Evolutionary conservation across 2,888 invertebrate species (phyloP), one percentile per base, ranked within the genome.

Genomic region (Falcaria lacertinaria): DNA sequence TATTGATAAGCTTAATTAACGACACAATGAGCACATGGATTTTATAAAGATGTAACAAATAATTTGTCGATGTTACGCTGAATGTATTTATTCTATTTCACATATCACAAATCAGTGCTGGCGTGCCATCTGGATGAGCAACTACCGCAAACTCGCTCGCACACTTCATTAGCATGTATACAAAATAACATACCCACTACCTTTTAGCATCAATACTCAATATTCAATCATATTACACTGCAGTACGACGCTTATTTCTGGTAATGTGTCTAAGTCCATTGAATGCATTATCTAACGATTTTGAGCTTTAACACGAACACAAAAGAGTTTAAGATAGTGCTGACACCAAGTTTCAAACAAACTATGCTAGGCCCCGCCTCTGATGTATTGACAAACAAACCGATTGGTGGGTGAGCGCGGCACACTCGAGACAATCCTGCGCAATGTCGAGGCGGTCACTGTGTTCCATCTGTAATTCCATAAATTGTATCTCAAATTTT

Each of bases 41-140:
- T 17, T 32, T n/a, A n/a, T n/a, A n/a, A n/a, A n/a, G n/a, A n/a
- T n/a, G n/a, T n/a, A n/a, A n/a, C n/a, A n/a, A n/a, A n/a, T n/a
- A n/a, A n/a, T n/a, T 44, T 25, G 37, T 40, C 37, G 35, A 50
- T 44, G 11, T 40, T 48, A 38, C 56, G 15, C 42, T 51, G 53
- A 54, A 62, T 53, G 60, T 62, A 48, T 45, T 56, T 54, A 54
- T 56, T 64, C 54, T 71, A 61, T 64, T 68, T 72, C 76, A 78
- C 76, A 77, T 71, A 69, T 76, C 73, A 80, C 76, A 78, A 79
- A 78, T 82, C 74, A 71, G 75, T 71, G 77, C 68, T 76, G 73
- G 75, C 88, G 88, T 84, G 83, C 80, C 85, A 77, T 75, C 87
- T 76, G 84, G 74, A 74, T 80, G 88, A 85, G 74, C 78, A 79